Base-by-base conservation (phyloP, 2,113 vertebrate genomes). In the Etia nguti region DNA sequence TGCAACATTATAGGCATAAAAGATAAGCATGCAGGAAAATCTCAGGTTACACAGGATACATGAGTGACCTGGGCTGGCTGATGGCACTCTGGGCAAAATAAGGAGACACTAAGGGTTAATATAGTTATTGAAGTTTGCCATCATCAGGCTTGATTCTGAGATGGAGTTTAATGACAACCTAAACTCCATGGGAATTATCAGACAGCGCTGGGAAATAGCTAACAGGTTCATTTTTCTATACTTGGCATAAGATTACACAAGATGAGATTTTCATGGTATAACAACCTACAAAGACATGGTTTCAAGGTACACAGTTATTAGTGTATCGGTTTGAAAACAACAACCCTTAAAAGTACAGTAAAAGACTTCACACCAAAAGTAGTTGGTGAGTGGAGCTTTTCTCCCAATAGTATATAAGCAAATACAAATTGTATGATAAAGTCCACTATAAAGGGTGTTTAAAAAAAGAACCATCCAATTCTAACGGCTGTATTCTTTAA, bases 1-100 rank as follows among this genome's bases (percentile, higher is more conserved):
- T 46, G 60, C 16, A 77, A 68, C 8, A 43, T 48, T 77, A 84
- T 13, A 80, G 52, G 82, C 57, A 91, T 54, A 88, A 88, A 86
- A 89, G 86, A 48, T 59, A 18, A 20, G 80, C 91, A 94, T 93
- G 92, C 94, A 89, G 65, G 57, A 85, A 87, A 68, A 84, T 55
- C 36, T 22, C 29, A 22, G 3, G 41, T 80, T 38, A 29, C 36
- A 86, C n/a, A 48, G 48, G 50, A 29, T 46, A 36, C 20, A 38
- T 62, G 80, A 54, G 54, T 29, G 12, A 55, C 5, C 38, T 34
- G 18, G 56, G 81, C 10, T 62, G 34, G 26, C 38, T 75, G 10
- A 60, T 52, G 46, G 46, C 73, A 77, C 46, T 68, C 34, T 41
- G 48, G 59, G 22, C 18, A 29, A 55, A 65, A 68, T 15, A 77